phyloP scores from a whole-genome alignment of 2,797 vertebrate genomes.

The Echeneis naucrates region DNA sequence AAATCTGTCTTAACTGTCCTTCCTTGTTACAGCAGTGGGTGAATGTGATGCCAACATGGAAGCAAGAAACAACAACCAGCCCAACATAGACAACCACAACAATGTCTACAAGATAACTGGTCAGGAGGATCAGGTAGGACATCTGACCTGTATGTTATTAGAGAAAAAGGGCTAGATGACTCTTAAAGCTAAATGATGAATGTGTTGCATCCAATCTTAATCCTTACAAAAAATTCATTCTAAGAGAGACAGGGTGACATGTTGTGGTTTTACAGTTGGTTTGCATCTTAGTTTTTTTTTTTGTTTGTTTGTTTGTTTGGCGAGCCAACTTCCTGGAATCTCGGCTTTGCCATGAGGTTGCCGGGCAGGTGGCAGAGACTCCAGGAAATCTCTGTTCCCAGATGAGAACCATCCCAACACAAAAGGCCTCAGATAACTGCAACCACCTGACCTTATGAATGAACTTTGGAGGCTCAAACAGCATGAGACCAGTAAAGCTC shows the following conservation, averaged over 20 bases:
- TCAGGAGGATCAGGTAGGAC: conserved; percentile 66
- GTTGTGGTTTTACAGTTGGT: background rate
- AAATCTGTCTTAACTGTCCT: background rate
- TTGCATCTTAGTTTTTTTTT: background rate
- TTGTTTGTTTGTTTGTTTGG: no score
- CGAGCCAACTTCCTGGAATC: background rate
- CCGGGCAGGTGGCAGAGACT: background rate
- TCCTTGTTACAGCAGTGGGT: conserved; percentile 29
- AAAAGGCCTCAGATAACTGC: background rate
- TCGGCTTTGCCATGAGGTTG: background rate
- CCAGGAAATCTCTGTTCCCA: background rate
- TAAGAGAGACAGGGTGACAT: background rate
- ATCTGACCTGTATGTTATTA: background rate
- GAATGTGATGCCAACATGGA: conserved; percentile 89
- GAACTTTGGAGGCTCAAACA: background rate
- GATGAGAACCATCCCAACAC: background rate
- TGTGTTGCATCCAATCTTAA: background rate
- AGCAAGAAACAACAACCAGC: conserved; percentile 87
- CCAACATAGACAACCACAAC: conserved; percentile 87
- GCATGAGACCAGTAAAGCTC: background rate
- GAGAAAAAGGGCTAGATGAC: background rate
- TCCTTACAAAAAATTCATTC: background rate
- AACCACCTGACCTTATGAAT: background rate
- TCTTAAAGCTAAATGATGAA: background rate
- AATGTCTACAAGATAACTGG: conserved; percentile 84